phyloP scores from a whole-genome alignment of 2,113 vertebrate genomes.

The Pseudonaja textilis region DNA sequence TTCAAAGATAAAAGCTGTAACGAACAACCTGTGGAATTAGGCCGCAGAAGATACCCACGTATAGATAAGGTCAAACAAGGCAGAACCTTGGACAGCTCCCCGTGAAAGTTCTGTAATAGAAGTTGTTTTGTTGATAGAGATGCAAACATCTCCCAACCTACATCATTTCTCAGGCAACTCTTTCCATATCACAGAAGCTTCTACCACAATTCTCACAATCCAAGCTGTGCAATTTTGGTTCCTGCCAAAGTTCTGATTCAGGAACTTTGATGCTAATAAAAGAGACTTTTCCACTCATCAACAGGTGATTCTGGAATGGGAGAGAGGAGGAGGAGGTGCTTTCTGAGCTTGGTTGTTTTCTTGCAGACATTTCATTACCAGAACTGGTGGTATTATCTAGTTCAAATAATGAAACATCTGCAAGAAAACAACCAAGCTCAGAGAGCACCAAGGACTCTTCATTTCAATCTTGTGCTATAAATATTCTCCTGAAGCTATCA shows the following conservation, averaged over 20 bases:
- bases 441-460: background rate
- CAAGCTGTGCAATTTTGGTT: background rate
- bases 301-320: background rate
- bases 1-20: background rate
- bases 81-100: background rate
- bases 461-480: background rate
- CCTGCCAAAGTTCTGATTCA: background rate
- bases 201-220: background rate
- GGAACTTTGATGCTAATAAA: background rate
- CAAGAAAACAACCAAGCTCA: background rate
- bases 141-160: background rate
- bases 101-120: background rate
- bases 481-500: background rate
- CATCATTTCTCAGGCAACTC: background rate
- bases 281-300: background rate
- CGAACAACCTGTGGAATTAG: background rate
- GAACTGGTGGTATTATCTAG: background rate
- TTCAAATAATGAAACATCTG: background rate
- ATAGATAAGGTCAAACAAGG: background rate
- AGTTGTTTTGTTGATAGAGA: background rate
- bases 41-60: background rate
- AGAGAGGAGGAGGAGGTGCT: background rate
- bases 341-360: background rate
- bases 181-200: background rate
- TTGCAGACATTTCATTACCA: background rate